Base-by-base conservation (phyloP, 2,113 vertebrate species). In the Bungarus multicinctus region DNA sequence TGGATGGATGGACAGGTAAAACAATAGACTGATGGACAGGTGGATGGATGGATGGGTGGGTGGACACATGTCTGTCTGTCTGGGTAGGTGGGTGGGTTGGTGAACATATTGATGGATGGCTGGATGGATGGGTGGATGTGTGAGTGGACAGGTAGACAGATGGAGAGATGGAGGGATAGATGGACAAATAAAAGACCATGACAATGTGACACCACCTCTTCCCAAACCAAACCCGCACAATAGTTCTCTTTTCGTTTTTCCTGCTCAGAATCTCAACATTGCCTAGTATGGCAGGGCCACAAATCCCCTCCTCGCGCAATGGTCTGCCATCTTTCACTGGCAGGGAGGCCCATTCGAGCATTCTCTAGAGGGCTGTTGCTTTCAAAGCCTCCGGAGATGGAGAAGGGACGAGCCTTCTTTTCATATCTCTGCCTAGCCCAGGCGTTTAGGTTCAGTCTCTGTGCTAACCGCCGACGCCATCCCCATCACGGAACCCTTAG, bases 251-350 rank as follows among this genome's bases (percentile, higher is more conserved):
- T 57, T 57, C 2, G 2, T 64, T 39, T 39, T 39, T 20, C 16
- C n/a, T 39, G 69, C n/a, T 7, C 14, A 1, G 34, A 20, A 81
- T 39, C 69, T 2, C 69, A 81, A 39, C 5, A 1, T 39, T 18
- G n/a, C 5, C 1, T 20, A 39, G 69, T 8, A 7, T 0, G n/a
- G 16, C n/a, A 39, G 2, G 69, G 20, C n/a, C n/a, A 1, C n/a
- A 2, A 20, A 39, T 4, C 1, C n/a, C 16, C 16, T 20, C 1
- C 69, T 39, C n/a, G 0, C 2, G 5, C 69, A 20, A 81, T 6
- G 1, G n/a, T 39, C 69, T 8, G 5, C 69, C 69, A 20, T 81
- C n/a, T 81, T 81, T 39, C 1, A 20, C 39, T 20, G 69, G 34
- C 16, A 20, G 34, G 34, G 16, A 39, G 34, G 69, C 34, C 69